Evolutionary conservation across 2,113 vertebrate genomes (phyloP).

Genomic region (Scomber scombrus): DNA sequence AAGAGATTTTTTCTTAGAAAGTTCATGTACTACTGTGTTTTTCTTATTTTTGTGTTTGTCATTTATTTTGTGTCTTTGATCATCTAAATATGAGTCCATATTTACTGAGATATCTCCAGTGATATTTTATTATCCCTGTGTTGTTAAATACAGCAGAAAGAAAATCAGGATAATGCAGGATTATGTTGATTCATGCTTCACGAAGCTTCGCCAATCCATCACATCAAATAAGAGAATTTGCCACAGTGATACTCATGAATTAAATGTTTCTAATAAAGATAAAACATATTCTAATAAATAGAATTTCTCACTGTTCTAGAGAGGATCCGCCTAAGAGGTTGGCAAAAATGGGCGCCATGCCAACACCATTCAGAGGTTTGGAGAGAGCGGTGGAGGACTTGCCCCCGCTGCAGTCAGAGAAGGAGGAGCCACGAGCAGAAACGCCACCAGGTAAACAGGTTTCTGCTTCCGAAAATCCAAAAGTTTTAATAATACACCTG

Average conservation of each 20-base stretch:
- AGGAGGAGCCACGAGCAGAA: slow-evolving; percentile 84
- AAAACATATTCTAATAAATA: neutral
- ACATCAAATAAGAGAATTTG: slow-evolving; percentile 22
- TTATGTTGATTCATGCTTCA: slow-evolving; percentile 49
- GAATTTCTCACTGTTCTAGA: slow-evolving; percentile 72
- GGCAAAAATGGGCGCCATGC: slow-evolving; percentile 92
- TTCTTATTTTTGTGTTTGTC: too few relatives aligned
- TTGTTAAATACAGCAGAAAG: slow-evolving; percentile 10
- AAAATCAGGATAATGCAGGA: slow-evolving; percentile 64
- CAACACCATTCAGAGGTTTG: slow-evolving; percentile 89
- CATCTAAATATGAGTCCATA: neutral
- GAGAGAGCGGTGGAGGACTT: slow-evolving; percentile 70
- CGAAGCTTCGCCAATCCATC: slow-evolving; percentile 28
- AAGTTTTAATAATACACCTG: neutral
- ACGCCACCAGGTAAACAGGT: slow-evolving; percentile 81
- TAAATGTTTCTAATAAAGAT: neutral
- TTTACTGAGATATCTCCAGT: neutral
- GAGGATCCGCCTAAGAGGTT: slow-evolving; percentile 89
- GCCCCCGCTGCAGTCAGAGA: slow-evolving; percentile 59
- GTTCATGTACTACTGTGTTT: too few relatives aligned
- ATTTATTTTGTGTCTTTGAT: neutral
- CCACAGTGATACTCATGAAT: neutral
- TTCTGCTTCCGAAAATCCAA: neutral
- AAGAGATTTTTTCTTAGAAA: too few relatives aligned
- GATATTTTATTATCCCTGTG: neutral